Evolutionary conservation across 2,888 invertebrate species (phyloP), one percentile per base, ranked within the genome.

Genomic region (Caenorhabditis panamensis): DNA sequence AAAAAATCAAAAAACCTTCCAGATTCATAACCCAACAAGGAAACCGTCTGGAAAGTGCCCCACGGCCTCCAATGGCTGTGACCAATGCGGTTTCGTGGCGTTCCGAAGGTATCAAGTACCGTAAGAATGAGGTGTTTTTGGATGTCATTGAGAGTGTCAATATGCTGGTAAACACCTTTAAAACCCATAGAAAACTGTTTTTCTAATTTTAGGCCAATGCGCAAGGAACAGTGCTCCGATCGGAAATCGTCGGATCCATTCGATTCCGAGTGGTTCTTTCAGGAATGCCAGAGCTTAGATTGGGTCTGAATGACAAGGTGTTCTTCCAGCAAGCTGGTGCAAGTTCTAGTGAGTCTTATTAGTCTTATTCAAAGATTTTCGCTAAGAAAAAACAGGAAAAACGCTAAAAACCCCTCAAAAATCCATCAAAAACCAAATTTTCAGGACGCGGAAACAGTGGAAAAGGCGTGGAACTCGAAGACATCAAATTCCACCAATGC

Each of bases 61-160:
- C 96, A 0, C 93, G 97, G 66, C 97, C 97, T 79, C 98, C 98
- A 0, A 95, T 96, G 94, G 97, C 98, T 18, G 97, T 99, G 8
- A 99, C 98, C 16, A 98, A 99, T 92, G 97, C 97, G 0, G 98
- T 98, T 0, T 97, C 97, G 0, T 99, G 98, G 98, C 93, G 87
- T 37, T 96, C 97, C 0, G 98, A 99, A 91, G 97, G 97, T 4
- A 96, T 99, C 73, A 97, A 97, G 91, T 99, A 99, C 92, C 94
- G 98, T 71, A 99, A 98, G 92, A 99, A 99, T 92, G 98, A 99
- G 93, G 98, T 99, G 5, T 99, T 99, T 91, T 93, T 99, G 28
- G 98, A 99, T 93, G 98, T 99, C 0, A 98, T 99, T 86, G 98
- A 99, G 91, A 97, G 97, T 49, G 97, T 98, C 0, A 98, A 98